Evolutionary conservation across 2,888 invertebrate genomes (phyloP).

Genomic region (Torymus texanus): DNA sequence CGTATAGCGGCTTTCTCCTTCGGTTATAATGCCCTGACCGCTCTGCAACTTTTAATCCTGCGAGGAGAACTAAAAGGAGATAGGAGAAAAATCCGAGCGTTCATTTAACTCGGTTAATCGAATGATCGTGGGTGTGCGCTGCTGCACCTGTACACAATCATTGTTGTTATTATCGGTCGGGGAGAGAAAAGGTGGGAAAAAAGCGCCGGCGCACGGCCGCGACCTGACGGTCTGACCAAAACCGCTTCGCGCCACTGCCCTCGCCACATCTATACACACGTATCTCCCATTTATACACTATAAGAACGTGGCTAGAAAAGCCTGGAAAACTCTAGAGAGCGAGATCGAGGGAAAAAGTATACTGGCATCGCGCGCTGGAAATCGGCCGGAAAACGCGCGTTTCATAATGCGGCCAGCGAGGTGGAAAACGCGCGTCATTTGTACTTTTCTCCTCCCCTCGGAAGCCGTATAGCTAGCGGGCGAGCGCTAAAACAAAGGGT

Average conservation of each 20-base stretch:
- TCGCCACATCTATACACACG: neutral
- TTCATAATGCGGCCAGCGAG: slow-evolving; percentile 22
- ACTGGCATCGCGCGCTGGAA: slow-evolving; percentile 16
- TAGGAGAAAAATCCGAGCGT: too few relatives aligned
- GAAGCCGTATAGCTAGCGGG: neutral
- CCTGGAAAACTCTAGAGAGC: slow-evolving; percentile 26
- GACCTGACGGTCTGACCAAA: slow-evolving; percentile 5
- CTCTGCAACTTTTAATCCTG: too few relatives aligned
- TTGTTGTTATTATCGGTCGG: too few relatives aligned
- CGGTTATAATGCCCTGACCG: too few relatives aligned
- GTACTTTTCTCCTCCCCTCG: neutral
- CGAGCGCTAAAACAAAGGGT: neutral
- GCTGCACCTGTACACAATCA: too few relatives aligned
- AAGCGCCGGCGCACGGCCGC: too few relatives aligned
- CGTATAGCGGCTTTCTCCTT: neutral
- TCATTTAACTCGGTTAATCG: too few relatives aligned
- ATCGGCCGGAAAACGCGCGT: slow-evolving; percentile 43
- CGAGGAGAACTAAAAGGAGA: too few relatives aligned
- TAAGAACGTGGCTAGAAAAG: neutral
- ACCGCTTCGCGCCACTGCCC: slow-evolving; percentile 23
- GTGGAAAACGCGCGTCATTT: slow-evolving; percentile 18
- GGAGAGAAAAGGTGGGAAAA: too few relatives aligned
- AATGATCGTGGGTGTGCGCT: too few relatives aligned
- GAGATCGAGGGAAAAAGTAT: slow-evolving; percentile 46
- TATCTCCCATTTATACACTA: neutral